Conservation (phyloP, 2,797 vertebrate genomes). For the Sibirionetta formosa region DNA sequence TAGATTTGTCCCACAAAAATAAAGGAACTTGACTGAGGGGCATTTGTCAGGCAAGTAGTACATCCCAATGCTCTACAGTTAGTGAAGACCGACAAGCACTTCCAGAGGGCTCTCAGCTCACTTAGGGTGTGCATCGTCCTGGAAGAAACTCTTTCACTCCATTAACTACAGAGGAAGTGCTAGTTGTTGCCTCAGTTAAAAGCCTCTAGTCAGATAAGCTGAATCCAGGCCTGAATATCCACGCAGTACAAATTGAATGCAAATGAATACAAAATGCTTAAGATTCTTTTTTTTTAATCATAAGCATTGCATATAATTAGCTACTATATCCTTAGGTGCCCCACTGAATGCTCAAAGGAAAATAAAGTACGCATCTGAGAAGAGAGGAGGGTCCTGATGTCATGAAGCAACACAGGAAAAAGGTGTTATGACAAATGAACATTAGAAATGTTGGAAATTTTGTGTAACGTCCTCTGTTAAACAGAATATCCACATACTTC, state of each 20-base stretch:
- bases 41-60: not conserved
- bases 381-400: not conserved
- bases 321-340: not conserved
- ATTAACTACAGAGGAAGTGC: slow-evolving; percentile 41
- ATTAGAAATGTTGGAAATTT: not conserved
- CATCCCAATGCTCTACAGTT: not conserved
- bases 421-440: not conserved
- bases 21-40: not conserved
- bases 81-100: not conserved
- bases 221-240: slow-evolving; percentile 34
- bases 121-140: not conserved
- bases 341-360: not conserved
- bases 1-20: not conserved
- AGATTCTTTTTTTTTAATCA: not conserved
- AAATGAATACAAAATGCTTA: not conserved
- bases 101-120: not conserved
- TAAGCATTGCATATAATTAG: not conserved
- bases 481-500: not conserved
- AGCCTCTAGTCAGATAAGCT: slow-evolving; percentile 18
- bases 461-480: not conserved
- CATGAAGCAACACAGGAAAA: not conserved
- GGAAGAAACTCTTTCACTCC: slow-evolving; percentile 37
- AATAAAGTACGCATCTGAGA: not conserved
- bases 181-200: slow-evolving; percentile 39
- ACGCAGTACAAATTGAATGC: not conserved